phyloP scores from a whole-genome alignment of 2,888 invertebrate genomes.

The Pammene aurita region DNA sequence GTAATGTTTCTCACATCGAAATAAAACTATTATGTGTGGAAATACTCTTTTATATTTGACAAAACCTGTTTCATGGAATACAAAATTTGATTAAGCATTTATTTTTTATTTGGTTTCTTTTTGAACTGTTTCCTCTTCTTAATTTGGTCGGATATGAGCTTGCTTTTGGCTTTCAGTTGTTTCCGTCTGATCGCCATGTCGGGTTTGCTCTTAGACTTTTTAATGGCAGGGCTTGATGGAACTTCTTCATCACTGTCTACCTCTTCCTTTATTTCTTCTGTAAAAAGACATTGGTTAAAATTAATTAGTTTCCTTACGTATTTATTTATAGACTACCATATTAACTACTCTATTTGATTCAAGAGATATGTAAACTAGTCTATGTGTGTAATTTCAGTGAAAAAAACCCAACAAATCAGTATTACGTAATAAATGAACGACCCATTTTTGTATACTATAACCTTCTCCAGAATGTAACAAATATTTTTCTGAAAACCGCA shows the following conservation, averaged over 20 bases:
- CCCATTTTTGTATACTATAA: too few relatives aligned
- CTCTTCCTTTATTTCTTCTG: constrained; percentile 67
- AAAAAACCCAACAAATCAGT: too few relatives aligned
- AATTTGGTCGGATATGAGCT: constrained; percentile 75
- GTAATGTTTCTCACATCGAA: constrained; percentile 33
- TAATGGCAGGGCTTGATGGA: constrained; percentile 52
- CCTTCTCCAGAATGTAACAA: too few relatives aligned
- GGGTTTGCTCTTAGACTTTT: constrained; percentile 65
- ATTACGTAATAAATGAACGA: too few relatives aligned
- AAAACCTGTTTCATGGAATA: constrained; percentile 38
- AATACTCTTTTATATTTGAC: constrained; percentile 49
- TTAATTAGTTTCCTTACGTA: too few relatives aligned
- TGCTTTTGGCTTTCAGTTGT: constrained; percentile 76
- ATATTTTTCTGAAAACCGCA: too few relatives aligned
- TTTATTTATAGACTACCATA: too few relatives aligned
- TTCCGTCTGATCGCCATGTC: constrained; percentile 77
- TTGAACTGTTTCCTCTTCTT: constrained; percentile 74
- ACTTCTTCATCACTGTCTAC: constrained; percentile 52
- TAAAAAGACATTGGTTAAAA: constrained; percentile 42
- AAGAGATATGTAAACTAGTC: too few relatives aligned
- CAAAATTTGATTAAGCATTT: constrained; percentile 40
- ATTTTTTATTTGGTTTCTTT: constrained; percentile 64
- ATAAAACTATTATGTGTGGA: constrained; percentile 51
- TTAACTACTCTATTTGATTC: too few relatives aligned
- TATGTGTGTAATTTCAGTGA: too few relatives aligned